Evolutionary conservation across 1,140 invertebrate species (phyloP).

Genomic region (Drosophila guanche): DNA sequence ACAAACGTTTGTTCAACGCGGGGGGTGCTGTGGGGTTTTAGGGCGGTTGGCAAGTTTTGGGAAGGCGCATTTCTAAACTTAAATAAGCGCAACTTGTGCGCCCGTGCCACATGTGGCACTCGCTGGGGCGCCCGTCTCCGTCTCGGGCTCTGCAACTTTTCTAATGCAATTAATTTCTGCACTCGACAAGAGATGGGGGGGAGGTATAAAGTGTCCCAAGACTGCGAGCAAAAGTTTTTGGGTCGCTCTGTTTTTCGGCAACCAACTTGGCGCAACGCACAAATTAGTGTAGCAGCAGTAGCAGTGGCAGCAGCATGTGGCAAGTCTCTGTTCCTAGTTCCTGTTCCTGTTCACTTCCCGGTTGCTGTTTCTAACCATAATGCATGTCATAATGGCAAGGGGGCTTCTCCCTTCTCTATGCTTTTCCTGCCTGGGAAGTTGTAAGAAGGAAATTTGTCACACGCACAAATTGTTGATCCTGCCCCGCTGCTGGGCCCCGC

Average conservation of each 20-base stretch:
- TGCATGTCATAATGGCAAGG: slow-evolving; percentile 74
- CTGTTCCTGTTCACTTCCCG: not conserved
- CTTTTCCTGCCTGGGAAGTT: not conserved
- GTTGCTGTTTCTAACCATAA: slow-evolving; percentile 48
- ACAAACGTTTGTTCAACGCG: slow-evolving; percentile 70
- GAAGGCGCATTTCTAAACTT: slow-evolving; percentile 78
- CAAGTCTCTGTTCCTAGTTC: slow-evolving; percentile 47
- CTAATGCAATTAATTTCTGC: slow-evolving; percentile 82
- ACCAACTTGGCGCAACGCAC: slow-evolving; percentile 75
- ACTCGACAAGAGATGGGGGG: slow-evolving; percentile 50
- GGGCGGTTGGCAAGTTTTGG: slow-evolving; percentile 43
- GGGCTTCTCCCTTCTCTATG: slow-evolving; percentile 20
- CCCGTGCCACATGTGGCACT: slow-evolving; percentile 66
- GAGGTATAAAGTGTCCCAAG: slow-evolving; percentile 12
- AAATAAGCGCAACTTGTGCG: slow-evolving; percentile 73
- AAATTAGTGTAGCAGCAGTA: slow-evolving; percentile 73
- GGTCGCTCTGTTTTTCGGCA: slow-evolving; percentile 71
- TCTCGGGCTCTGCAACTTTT: slow-evolving; percentile 57
- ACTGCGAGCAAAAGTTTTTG: slow-evolving; percentile 60
- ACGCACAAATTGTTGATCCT: slow-evolving; percentile 64
- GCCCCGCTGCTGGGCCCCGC: not conserved
- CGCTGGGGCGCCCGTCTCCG: not conserved
- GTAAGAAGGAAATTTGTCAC: slow-evolving; percentile 63
- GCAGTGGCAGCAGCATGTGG: slow-evolving; percentile 65
- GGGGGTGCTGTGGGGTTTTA: not conserved